phyloP scores from a whole-genome alignment of 2,888 invertebrate species.

The Cartodere bifasciata region DNA sequence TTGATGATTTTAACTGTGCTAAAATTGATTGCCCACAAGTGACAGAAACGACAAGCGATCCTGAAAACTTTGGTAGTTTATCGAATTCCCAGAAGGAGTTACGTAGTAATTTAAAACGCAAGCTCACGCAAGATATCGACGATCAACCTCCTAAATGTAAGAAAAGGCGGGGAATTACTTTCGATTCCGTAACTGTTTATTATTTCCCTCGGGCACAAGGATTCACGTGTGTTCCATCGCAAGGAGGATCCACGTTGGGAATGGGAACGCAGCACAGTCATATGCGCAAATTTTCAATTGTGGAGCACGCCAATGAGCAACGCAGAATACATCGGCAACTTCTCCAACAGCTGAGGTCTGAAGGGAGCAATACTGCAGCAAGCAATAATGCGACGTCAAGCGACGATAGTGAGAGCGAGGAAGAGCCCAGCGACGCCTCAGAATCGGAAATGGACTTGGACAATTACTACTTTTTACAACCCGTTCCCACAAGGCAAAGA shows the following conservation, averaged over 20 bases:
- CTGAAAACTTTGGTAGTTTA: constrained; percentile 3
- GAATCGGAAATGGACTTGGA: constrained; percentile 80
- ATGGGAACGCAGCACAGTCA: constrained; percentile 69
- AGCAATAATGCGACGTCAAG: constrained; percentile 51
- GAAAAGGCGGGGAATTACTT: constrained; percentile 71
- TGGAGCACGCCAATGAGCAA: constrained; percentile 83
- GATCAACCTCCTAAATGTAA: constrained; percentile 43
- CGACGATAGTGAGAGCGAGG: constrained; percentile 75
- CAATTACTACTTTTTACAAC: constrained; percentile 82
- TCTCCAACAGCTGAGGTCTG: constrained; percentile 56
- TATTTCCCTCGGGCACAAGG: constrained; percentile 91
- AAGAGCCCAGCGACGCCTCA: constrained; percentile 67
- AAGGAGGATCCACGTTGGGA: constrained; percentile 83
- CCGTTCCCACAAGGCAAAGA: constrained; percentile 84
- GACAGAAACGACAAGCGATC: constrained; percentile 18
- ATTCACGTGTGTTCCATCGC: constrained; percentile 82
- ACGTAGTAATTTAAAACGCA: constrained; percentile 61
- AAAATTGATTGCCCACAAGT: constrained; percentile 18
- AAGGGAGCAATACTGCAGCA: constrained; percentile 36
- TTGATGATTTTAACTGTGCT: constrained; percentile 12
- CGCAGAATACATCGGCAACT: constrained; percentile 74
- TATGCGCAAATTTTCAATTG: constrained; percentile 65
- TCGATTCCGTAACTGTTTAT: constrained; percentile 85
- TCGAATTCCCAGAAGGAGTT: neutral
- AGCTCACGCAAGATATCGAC: constrained; percentile 37